phyloP scores from a whole-genome alignment of 2,888 invertebrate genomes.

The Tolmerus cingulatus region DNA sequence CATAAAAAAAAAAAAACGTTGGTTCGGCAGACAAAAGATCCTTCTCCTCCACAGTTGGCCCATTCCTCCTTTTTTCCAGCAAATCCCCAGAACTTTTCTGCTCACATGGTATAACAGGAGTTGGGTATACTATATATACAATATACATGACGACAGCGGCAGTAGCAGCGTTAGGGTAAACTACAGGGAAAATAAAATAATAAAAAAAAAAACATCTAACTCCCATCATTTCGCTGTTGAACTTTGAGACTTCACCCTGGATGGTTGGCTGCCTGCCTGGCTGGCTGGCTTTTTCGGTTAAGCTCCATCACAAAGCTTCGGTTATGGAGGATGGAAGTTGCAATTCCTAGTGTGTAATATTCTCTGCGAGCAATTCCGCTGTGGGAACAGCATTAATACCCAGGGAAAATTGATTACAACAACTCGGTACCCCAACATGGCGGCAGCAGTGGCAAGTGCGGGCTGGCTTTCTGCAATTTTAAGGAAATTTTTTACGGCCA shows the following conservation, averaged over 20 bases:
- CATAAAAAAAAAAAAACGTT: not conserved
- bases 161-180: not conserved
- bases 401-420: conserved; percentile 4
- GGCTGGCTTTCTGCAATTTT: not conserved
- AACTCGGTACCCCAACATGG: not conserved
- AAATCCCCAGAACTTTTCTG: conserved; percentile 1
- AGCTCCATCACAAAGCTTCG: not conserved
- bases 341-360: conserved; percentile 1
- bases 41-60: not conserved
- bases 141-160: not conserved
- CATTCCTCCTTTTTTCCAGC: not conserved
- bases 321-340: not conserved
- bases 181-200: not conserved
- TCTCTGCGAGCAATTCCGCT: not conserved
- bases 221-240: not conserved
- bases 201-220: not conserved
- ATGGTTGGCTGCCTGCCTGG: not conserved
- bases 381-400: conserved; percentile 1
- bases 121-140: not conserved
- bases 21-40: not conserved
- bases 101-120: not conserved
- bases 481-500: not conserved
- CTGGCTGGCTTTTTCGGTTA: not conserved
- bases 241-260: not conserved
- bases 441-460: not conserved